These are phyloP conservation scores for Atrichornis clamosus DNA, from an alignment of 2,113 vertebrate genomes.

Conservation along the genomic window DNA sequence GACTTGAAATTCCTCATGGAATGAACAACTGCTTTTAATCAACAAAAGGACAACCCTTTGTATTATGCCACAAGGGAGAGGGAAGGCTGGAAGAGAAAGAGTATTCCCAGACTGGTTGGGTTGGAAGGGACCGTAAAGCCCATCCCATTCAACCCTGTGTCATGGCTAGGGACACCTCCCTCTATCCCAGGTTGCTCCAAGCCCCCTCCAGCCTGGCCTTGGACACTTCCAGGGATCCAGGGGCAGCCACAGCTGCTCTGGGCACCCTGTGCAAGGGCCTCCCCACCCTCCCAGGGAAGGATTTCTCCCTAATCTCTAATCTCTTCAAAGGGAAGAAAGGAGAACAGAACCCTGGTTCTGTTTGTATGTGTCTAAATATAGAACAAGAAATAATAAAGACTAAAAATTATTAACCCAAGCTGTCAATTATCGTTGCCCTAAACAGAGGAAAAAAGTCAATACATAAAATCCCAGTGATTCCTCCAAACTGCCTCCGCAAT, in stretches of 20 bases:
- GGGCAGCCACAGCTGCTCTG: neutral
- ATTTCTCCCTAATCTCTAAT: neutral
- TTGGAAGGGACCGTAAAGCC: neutral
- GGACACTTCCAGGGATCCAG: neutral
- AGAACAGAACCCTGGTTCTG: neutral
- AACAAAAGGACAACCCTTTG: neutral
- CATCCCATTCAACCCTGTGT: neutral
- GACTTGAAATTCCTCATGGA: neutral
- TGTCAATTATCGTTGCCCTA: neutral
- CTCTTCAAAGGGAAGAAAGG: neutral
- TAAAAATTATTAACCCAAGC: neutral
- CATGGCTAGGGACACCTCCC: neutral
- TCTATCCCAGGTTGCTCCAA: neutral
- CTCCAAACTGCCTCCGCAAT: neutral
- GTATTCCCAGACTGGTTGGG: neutral
- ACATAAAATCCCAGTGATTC: neutral
- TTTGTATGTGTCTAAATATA: neutral
- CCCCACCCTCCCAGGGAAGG: neutral
- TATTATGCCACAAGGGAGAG: neutral
- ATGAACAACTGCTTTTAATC: neutral
- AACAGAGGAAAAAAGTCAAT: neutral
- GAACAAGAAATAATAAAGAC: neutral
- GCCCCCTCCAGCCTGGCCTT: neutral
- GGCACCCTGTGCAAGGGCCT: neutral
- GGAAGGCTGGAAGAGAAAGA: neutral